A percentile compares a stretch with the other conserved stretches of the same genome.
Evolutionary conservation across 1,140 invertebrate species (phyloP).

Genomic region (Zophobas atratus): DNA sequence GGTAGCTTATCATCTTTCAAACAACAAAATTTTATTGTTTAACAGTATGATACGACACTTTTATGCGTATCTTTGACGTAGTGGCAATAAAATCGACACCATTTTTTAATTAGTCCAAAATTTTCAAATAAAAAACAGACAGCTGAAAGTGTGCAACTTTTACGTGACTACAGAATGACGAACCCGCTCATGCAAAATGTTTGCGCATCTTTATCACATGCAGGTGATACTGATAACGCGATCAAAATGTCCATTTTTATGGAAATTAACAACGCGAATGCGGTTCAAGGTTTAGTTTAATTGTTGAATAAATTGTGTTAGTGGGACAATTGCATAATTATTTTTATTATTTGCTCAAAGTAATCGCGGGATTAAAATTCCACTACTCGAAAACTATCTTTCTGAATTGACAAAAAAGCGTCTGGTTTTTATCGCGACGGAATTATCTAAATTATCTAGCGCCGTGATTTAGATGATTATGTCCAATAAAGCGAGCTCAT

Average conservation of each 20-base stretch:
- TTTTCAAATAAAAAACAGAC: no score
- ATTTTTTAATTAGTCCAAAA: no score
- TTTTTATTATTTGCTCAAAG: slow-evolving; percentile 18
- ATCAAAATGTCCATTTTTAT: slow-evolving; percentile 33
- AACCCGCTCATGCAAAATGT: slow-evolving; percentile 4
- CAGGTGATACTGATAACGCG: slow-evolving; percentile 31
- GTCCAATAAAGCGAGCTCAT: slow-evolving; percentile 13
- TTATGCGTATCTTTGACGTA: no score
- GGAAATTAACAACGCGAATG: slow-evolving; percentile 30
- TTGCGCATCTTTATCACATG: slow-evolving; percentile 8
- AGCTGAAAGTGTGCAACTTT: no score
- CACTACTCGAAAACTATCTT: neutral
- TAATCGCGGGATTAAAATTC: neutral
- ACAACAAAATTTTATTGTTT: no score
- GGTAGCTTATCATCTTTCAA: no score
- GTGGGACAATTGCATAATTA: slow-evolving; percentile 28
- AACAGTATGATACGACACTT: no score
- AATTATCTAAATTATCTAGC: slow-evolving; percentile 16
- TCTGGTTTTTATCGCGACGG: neutral
- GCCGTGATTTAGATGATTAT: neutral
- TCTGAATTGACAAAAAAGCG: neutral
- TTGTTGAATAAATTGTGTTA: slow-evolving; percentile 38
- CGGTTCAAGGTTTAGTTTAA: slow-evolving; percentile 30
- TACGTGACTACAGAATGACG: no score
- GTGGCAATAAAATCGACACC: no score